Evolutionary conservation across 30 jellyfish, hydroid and myxozoan species (phyloP).

Genomic region (Clytia hemisphaerica): DNA sequence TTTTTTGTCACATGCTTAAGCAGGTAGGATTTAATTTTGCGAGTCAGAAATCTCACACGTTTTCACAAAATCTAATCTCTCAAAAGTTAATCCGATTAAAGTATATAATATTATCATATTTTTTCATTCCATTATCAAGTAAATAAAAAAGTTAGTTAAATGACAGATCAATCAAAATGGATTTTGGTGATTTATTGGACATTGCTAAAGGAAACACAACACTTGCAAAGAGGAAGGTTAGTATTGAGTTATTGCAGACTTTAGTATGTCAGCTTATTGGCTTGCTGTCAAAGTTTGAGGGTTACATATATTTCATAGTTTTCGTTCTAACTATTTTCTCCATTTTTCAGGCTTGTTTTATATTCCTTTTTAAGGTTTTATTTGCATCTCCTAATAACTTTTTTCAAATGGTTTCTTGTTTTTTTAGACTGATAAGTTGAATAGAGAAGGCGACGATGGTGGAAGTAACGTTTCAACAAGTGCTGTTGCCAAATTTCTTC

Average conservation of each 20-base stretch:
- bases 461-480: slow-evolving; percentile 21
- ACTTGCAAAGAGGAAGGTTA: slow-evolving; percentile 70
- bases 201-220: slow-evolving; percentile 84
- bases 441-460: not conserved
- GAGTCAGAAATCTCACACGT: too few species aligned
- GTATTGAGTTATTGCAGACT: slow-evolving; percentile 2
- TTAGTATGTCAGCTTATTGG: not conserved
- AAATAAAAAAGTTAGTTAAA: too few species aligned
- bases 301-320: too few species aligned
- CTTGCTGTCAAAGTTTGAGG: not conserved
- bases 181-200: slow-evolving; percentile 59
- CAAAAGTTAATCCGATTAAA: too few species aligned
- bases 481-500: slow-evolving; percentile 63
- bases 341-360: not conserved
- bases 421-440: not conserved
- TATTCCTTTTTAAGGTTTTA: not conserved
- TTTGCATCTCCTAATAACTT: not conserved
- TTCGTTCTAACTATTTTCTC: not conserved
- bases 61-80: too few species aligned
- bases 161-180: too few species aligned
- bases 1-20: too few species aligned
- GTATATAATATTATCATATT: too few species aligned
- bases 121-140: too few species aligned
- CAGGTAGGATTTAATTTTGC: too few species aligned
- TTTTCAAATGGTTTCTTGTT: not conserved